phyloP scores from a whole-genome alignment of 2,113 vertebrate species.

The Neomonachus schauinslandi region DNA sequence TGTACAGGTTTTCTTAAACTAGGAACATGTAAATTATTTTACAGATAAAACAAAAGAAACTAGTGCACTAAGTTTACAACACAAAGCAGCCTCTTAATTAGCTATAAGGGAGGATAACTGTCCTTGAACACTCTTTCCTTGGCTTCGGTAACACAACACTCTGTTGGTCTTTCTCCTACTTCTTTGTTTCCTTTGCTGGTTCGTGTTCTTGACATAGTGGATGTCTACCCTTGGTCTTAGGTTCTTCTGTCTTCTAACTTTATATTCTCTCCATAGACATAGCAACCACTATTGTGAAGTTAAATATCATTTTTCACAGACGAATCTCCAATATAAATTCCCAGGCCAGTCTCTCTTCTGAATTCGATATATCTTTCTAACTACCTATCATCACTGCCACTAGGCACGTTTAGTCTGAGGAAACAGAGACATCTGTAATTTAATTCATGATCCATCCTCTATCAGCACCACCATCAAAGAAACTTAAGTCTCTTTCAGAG shows the following conservation, averaged over 20 bases:
- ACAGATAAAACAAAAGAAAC: neutral
- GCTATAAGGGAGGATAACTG: neutral
- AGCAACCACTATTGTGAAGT: neutral
- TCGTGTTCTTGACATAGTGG: neutral
- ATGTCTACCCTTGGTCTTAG: neutral
- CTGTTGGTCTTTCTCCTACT: neutral
- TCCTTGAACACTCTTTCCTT: neutral
- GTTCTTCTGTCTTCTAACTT: neutral
- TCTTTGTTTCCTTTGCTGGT: neutral
- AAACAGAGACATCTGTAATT: neutral
- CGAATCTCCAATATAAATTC: neutral
- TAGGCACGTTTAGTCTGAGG: neutral
- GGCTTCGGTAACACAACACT: neutral
- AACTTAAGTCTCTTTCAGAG: neutral
- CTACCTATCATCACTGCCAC: neutral
- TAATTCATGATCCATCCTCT: neutral
- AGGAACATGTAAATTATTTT: neutral
- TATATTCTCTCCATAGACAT: neutral
- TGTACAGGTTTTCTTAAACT: neutral
- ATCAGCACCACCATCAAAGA: neutral
- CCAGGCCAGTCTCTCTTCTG: neutral
- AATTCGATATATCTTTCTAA: neutral
- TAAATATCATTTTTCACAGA: conserved; percentile 5
- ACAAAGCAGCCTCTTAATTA: neutral
- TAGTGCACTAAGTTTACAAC: neutral